These are phyloP conservation scores for Andrena chrysosceles DNA, from an alignment of 2,888 invertebrate genomes.

Conservation along the genomic window DNA sequence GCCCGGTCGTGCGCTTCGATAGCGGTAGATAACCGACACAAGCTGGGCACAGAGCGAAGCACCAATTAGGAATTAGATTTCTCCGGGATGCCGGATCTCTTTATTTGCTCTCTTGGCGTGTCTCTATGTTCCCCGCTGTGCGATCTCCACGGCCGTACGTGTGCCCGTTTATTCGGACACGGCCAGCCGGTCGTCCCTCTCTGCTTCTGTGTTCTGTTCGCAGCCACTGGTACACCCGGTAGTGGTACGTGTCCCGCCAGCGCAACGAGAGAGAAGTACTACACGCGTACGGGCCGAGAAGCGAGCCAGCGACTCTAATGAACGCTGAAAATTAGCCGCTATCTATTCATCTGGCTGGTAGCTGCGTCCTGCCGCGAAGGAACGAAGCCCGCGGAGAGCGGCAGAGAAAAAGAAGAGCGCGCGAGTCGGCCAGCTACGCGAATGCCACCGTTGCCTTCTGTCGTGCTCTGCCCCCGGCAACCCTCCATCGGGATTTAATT, in stretches of 20 bases:
- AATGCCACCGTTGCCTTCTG: conserved; percentile 60
- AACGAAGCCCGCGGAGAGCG: conserved; percentile 46
- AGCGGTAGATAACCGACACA: conserved; percentile 76
- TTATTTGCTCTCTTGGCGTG: conserved; percentile 74
- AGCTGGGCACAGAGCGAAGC: conserved; percentile 72
- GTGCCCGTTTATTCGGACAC: conserved; percentile 28
- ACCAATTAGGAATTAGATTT: conserved; percentile 76
- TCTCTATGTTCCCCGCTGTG: conserved; percentile 72
- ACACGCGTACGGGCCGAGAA: conserved; percentile 62
- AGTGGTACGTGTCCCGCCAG: conserved; percentile 63
- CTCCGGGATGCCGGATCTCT: conserved; percentile 76
- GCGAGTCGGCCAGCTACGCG: conserved; percentile 58
- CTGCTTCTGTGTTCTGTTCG: conserved; percentile 20
- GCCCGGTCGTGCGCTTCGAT: conserved; percentile 73
- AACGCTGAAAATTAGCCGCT: conserved; percentile 79
- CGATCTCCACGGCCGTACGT: conserved; percentile 67
- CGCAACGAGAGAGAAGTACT: conserved; percentile 51
- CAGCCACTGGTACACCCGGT: conserved; percentile 51
- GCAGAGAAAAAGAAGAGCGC: conserved; percentile 53
- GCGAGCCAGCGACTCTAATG: conserved; percentile 71
- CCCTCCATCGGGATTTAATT: conserved; percentile 63
- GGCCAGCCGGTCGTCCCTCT: neutral
- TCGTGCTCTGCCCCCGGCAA: conserved; percentile 55
- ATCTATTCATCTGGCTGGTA: conserved; percentile 78
- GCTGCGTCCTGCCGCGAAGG: conserved; percentile 70